Conservation (phyloP, 2,888 invertebrate species). For the Eupithecia dodoneata region DNA sequence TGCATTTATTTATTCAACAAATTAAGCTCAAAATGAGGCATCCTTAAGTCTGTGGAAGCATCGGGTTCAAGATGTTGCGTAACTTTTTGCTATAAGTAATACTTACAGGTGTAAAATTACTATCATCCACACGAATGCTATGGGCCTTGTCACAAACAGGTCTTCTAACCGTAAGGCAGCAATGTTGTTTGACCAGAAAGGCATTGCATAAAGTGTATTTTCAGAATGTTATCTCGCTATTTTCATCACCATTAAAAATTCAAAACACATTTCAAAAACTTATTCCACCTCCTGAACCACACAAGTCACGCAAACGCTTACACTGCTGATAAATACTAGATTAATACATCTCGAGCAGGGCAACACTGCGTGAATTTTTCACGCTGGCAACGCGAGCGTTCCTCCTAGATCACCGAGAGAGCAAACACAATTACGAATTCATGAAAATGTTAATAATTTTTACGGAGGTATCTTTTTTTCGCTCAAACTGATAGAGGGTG, state of each 20-base stretch:
- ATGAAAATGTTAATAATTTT: conserved; percentile 75
- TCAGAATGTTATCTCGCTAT: background rate
- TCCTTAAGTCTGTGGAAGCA: background rate
- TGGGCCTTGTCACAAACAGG: background rate
- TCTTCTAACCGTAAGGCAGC: background rate
- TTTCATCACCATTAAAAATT: background rate
- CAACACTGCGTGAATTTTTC: conserved; percentile 54
- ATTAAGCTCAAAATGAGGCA: background rate
- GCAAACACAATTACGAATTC: conserved; percentile 70
- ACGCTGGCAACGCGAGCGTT: conserved; percentile 49
- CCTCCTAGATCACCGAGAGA: conserved; percentile 54
- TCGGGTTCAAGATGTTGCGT: background rate
- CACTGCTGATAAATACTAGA: conserved; percentile 42
- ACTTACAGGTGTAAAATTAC: too few relatives aligned
- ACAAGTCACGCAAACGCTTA: conserved; percentile 35
- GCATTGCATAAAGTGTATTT: background rate
- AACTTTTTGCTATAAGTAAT: background rate
- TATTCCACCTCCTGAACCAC: conserved; percentile 12
- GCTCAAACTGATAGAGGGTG: conserved; percentile 60
- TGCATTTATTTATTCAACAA: background rate
- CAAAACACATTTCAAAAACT: background rate
- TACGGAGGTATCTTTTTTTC: conserved; percentile 60
- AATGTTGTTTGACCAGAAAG: background rate
- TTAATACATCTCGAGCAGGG: conserved; percentile 39
- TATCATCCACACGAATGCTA: too few relatives aligned